Base-by-base conservation (phyloP, 1,140 invertebrate species). In the Philopotamus ludificatus region DNA sequence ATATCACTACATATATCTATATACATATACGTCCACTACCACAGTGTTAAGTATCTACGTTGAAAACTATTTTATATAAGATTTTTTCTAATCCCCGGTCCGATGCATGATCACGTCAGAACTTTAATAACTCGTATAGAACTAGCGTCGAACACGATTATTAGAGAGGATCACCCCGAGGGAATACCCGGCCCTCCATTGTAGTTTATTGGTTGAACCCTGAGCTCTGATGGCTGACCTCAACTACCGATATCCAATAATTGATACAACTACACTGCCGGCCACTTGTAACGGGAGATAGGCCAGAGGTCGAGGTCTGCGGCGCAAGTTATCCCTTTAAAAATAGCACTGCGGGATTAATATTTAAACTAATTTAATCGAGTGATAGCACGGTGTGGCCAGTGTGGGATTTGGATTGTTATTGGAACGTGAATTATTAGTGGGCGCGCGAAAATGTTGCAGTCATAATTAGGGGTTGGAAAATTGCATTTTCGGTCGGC, bases 191-290 rank as follows among this genome's bases (percentile, higher is more conserved):
- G 12, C 4, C 28, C 4, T 12, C 28, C 28, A 34, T 34, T 34
- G 28, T 34, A 34, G 28, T 34, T 34, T 34, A 34, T 34, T 34
- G 28, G 28, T 34, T 34, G 28, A 34, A 34, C 28, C 28, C 28
- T 7, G 28, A 34, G 28, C 8, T 16, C 18, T 47, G 18, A 47
- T 20, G 44, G 10, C 18, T 20, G 44, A 47, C 44, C 44, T 20
- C 18, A 47, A 47, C 44, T 7, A 47, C 4, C 44, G 44, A 47
- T 20, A 47, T 3, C 18, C 44, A 47, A 47, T 47, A 47, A 47
- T 47, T 47, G 44, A 47, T 47, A 47, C 44, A 8, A 47, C 4
- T 3, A 20, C 18, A 7, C 8, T 9, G 44, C 15, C 4, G 44
- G 44, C 18, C 44, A 47, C 44, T 47, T 47, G 44, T 47, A 20